A percentile compares a stretch with the other conserved stretches of the same genome.
phyloP scores from a whole-genome alignment of 2,797 vertebrate species.

The Helostoma temminkii region DNA sequence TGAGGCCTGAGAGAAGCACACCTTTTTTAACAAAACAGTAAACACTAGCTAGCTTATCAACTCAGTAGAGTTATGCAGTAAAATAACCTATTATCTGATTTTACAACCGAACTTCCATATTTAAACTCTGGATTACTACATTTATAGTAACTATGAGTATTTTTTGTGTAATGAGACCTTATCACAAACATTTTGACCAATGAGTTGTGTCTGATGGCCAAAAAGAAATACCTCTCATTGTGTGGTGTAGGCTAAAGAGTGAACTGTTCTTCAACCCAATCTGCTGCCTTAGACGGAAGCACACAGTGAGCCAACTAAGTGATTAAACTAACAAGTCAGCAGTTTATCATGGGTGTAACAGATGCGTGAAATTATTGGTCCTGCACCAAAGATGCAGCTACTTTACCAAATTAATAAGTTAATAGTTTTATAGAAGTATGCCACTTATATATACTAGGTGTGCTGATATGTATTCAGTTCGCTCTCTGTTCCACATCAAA shows the following conservation, averaged over 20 bases:
- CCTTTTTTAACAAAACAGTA: neutral
- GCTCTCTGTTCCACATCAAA: constrained; percentile 63
- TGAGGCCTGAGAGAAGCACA: neutral
- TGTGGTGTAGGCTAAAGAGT: constrained; percentile 16
- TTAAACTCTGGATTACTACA: neutral
- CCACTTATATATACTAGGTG: constrained; percentile 14
- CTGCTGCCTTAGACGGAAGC: constrained; percentile 24
- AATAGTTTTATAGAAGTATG: constrained; percentile 35
- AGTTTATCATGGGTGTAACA: constrained; percentile 17
- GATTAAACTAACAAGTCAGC: constrained; percentile 41
- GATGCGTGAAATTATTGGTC: constrained; percentile 34
- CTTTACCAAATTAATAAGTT: constrained; percentile 48
- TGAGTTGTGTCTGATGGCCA: constrained; percentile 39
- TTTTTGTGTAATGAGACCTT: too few species aligned
- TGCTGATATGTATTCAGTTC: constrained; percentile 25
- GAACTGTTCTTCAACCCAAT: constrained; percentile 14
- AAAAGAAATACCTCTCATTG: constrained; percentile 33
- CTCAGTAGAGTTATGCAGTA: too few species aligned
- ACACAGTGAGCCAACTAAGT: constrained; percentile 14
- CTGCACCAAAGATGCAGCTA: constrained; percentile 36
- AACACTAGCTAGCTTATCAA: neutral
- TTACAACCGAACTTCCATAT: neutral
- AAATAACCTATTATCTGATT: too few species aligned
- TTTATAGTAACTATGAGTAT: neutral
- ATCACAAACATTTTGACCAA: too few species aligned